Evolutionary conservation across 92 coral and sea anemone genomes (phyloP), one percentile per base, ranked within the genome.

Genomic region (Porites lobata): DNA sequence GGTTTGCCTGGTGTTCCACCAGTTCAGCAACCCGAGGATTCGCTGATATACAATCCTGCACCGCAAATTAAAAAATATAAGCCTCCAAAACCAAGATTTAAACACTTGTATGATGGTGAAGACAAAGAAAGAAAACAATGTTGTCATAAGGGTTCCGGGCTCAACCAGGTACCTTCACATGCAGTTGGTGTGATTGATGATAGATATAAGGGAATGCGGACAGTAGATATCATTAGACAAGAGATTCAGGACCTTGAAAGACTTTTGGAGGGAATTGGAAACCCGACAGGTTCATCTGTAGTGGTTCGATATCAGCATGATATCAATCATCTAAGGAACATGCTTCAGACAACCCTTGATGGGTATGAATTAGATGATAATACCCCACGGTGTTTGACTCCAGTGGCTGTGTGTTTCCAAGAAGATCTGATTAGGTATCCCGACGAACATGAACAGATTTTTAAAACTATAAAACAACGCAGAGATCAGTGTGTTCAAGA

Each of bases 401-500:
- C 81, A 3, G 72, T 79, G 19, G 83, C 83, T 79, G 83, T 72
- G 14, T 26, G 38, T 65, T 79, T 79, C 38, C 83, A 79, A 96
- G 96, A 92, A 32, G 96, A 96, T 79, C 92, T 96, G 59, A 84
- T 94, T 53, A 92, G 79, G 76, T 92, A 84, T 84, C 94, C 96
- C 10, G 93, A 77, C 67, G 69, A 76, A 72, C 93, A 93, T 75
- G 96, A 87, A 4, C 90, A 89, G 85, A 87, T 94, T n/a, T 80
- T 96, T 78, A 87, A 80, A 11, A 64, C 95, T 57, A 94, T 96
- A 17, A 69, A 88, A 20, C 80, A 86, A 87, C 86, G 95, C 56
- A 86, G 98, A 72, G 96, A 94, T 85, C 94, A 91, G 78, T 94
- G 98, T 85, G 88, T 96, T 15, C 84, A 78, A 78, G 96, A 96